Conservation (phyloP, 64 coral and sea anemone species). For the Stichodactyla helianthus region DNA sequence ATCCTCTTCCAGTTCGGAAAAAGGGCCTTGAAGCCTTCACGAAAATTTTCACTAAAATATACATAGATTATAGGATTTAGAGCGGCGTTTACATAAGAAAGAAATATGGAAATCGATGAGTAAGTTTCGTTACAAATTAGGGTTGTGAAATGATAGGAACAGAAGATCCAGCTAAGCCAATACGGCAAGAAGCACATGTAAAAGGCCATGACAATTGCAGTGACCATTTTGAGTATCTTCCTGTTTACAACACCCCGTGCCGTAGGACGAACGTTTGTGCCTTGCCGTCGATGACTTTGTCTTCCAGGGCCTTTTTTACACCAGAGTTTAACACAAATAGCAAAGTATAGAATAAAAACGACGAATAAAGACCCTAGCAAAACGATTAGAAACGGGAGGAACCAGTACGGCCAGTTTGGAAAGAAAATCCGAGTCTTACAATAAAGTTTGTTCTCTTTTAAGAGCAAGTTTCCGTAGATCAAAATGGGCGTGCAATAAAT, state of each 20-base stretch:
- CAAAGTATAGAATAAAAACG: slow-evolving; percentile 29
- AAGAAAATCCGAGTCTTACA: slow-evolving; percentile 50
- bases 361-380: slow-evolving; percentile 18
- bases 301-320: background rate
- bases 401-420: slow-evolving; percentile 31
- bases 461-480: slow-evolving; percentile 18
- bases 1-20: background rate
- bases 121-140: slow-evolving; percentile 32
- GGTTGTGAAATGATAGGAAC: slow-evolving; percentile 22
- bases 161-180: slow-evolving; percentile 51
- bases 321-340: slow-evolving; percentile 31
- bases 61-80: slow-evolving; percentile 52
- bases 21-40: slow-evolving; percentile 10
- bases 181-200: slow-evolving; percentile 45
- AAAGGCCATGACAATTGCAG: slow-evolving; percentile 36
- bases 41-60: slow-evolving; percentile 48
- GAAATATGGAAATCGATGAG: slow-evolving; percentile 13
- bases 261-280: background rate
- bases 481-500: slow-evolving; percentile 31
- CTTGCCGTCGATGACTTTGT: background rate
- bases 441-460: background rate
- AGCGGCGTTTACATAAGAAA: slow-evolving; percentile 37
- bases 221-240: slow-evolving; percentile 37
- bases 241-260: slow-evolving; percentile 14
- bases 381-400: slow-evolving; percentile 20